phyloP scores from a whole-genome alignment of 2,797 vertebrate genomes.

The Australoheros facetus region DNA sequence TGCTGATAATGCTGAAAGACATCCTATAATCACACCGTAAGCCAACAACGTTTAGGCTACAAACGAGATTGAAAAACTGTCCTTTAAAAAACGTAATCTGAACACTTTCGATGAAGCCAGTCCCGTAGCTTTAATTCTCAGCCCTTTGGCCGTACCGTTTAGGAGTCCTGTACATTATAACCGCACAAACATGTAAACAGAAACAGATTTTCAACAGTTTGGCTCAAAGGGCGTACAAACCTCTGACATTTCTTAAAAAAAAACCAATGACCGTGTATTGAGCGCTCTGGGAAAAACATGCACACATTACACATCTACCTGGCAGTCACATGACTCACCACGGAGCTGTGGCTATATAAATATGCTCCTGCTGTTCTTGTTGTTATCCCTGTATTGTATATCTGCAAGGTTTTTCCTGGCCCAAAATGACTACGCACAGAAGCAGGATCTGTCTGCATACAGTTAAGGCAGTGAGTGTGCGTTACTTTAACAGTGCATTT shows the following conservation, averaged over 20 bases:
- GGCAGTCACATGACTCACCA: too few relatives aligned
- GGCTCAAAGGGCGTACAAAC: not conserved
- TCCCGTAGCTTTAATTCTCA: not conserved
- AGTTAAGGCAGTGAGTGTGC: not conserved
- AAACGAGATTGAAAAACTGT: fast-evolving
- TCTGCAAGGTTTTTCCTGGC: not conserved
- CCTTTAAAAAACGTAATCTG: not conserved
- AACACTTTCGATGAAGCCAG: not conserved
- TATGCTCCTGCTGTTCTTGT: not conserved
- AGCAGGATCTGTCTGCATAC: not conserved
- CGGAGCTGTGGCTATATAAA: too few relatives aligned
- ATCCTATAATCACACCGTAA: not conserved
- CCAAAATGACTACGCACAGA: too few relatives aligned
- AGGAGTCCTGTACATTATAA: too few relatives aligned
- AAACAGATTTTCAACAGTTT: not conserved
- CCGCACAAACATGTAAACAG: not conserved
- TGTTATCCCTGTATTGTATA: fast-evolving
- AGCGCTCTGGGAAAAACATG: too few relatives aligned
- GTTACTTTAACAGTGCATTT: not conserved
- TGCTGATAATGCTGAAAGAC: not conserved
- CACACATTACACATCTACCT: too few relatives aligned
- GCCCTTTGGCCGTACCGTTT: not conserved
- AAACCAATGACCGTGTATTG: too few relatives aligned
- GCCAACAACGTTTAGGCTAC: not conserved
- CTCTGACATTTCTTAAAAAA: not conserved